phyloP scores from a whole-genome alignment of 2,113 vertebrate species.

The Chauna torquata region DNA sequence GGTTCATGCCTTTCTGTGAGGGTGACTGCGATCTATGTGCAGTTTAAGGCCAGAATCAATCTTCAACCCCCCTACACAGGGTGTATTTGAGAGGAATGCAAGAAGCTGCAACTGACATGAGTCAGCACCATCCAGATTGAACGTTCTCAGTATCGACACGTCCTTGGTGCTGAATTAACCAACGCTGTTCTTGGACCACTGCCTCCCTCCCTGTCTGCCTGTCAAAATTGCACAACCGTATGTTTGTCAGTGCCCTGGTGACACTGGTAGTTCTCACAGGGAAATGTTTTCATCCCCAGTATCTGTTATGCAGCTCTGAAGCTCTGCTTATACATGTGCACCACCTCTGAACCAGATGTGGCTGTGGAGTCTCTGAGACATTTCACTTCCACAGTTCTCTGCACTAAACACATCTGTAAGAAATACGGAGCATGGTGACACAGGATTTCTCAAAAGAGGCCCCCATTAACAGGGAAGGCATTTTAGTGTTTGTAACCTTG shows the following conservation, averaged over 20 bases:
- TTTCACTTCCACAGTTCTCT: neutral
- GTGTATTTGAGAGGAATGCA: neutral
- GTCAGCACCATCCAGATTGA: neutral
- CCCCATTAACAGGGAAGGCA: accelerated
- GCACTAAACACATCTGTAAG: neutral
- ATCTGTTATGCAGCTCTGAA: neutral
- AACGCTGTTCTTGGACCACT: neutral
- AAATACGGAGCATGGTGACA: accelerated
- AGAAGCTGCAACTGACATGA: neutral
- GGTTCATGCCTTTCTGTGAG: neutral
- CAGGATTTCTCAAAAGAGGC: neutral
- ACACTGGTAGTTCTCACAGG: neutral
- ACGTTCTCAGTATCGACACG: neutral
- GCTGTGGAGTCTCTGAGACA: neutral
- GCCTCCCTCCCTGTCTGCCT: neutral
- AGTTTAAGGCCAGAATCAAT: neutral
- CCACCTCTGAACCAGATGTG: neutral
- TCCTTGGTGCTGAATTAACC: neutral
- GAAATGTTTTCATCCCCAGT: neutral
- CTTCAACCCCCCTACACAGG: neutral
- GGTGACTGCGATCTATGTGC: neutral
- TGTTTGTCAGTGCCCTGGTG: neutral
- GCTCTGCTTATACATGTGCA: neutral
- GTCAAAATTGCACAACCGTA: neutral
- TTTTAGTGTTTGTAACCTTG: neutral